Evolutionary conservation across 2,113 vertebrate genomes (phyloP), one percentile per base, ranked within the genome.

Genomic region (Zapornia atra): DNA sequence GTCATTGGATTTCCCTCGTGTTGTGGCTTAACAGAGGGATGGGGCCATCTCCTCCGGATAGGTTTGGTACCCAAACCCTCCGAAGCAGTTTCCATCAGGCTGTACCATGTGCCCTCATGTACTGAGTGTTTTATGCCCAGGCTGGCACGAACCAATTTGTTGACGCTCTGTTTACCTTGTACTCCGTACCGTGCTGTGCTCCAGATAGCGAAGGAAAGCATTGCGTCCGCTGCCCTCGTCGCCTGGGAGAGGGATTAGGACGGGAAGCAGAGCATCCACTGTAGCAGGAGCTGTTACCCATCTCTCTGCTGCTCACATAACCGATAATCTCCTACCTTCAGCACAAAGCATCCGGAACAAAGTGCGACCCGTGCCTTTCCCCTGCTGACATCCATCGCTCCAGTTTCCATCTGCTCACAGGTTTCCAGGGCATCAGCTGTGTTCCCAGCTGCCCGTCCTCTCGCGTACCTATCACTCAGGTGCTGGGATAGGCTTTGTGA

Each of bases 291-390:
- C 77, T 86, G 64, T 5, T 82, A 80, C 86, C 59, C 34, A 0
- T 70, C 0, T 63, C 73, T 92, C 60, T 94, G 92, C 94, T 96
- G 88, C 88, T 94, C 87, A 70, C 92, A n/a, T 73, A 86, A 88
- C 71, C 19, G n/a, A 56, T 96, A 83, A 95, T 96, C 87, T 76
- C 92, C 79, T 44, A 2, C 6, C 2, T 90, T 92, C 85, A 71
- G 85, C 82, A 15, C 5, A 46, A 82, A 90, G 82, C 79, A 68
- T 81, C 96, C 19, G 5, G 87, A 94, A 82, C 87, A 94, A 90
- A 93, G 93, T 82, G 91, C 90, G 86, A 8, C 78, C 87, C 66
- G 4, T 12, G 2, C 85, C 0, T 6, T 78, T 96, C 42, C 68
- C 88, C 88, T 86, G 94, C 88, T 88, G 94, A 75, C 88, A 96